Base-by-base conservation (phyloP, 64 coral and sea anemone genomes). In the Stichodactyla mertensii region DNA sequence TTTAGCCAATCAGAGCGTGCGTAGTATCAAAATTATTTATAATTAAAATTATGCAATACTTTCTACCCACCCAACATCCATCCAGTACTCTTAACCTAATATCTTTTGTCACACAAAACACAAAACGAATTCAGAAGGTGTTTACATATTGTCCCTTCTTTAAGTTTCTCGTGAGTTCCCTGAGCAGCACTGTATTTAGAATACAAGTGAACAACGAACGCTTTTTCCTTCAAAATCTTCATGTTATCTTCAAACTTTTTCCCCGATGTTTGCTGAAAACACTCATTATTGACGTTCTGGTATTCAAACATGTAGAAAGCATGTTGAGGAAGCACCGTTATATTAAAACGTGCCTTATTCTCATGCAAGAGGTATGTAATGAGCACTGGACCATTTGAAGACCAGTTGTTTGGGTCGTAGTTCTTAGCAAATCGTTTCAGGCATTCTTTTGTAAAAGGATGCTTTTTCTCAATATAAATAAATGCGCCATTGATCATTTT, bases 271-370 rank as follows among this genome's bases (percentile, higher is more conserved):
- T 88, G 53, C 45, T 88, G 64, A 88, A 88, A 88, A 61, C 87
- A 88, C 24, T 61, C 6, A 10, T 80, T 11, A 2, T 11, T 52
- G 14, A 88, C 55, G 5, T 19, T 79, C 4, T 57, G 4, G 36
- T 79, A 87, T 20, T 52, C 51, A 31, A 87, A 87, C 86, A 79
- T 81, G 55, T 88, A 88, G 55, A 88, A 88, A 0, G 87, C 87
- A 80, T 12, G 27, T 12, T 36, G 19, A 53, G 8, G 7, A 23
- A 51, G 55, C 10, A 57, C 26, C 4, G 54, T 80, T n/a, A 88
- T 77, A 28, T 88, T 77, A 54, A 23, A 71, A 45, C 36, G 36
- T 45, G 36, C 3, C 6, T 71, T 22, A 6, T 26, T 71, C 20
- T 19, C 18, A 22, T 71, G 20, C 22, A 26, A 71, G 20, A 26